Conservation (phyloP, 2,797 vertebrate species). For the Myotis daubentonii region DNA sequence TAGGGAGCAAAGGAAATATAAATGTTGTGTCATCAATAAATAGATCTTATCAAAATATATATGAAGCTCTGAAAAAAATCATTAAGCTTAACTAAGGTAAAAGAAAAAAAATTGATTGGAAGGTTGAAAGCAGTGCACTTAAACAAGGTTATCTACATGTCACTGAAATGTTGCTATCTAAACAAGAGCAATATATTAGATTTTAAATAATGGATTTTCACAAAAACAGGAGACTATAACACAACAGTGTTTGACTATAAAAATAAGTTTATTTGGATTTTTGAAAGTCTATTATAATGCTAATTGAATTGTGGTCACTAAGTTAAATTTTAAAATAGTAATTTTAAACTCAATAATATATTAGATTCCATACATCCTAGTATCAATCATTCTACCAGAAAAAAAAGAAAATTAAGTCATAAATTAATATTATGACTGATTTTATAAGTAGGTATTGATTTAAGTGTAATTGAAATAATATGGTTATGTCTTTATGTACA, state of each 20-base stretch:
- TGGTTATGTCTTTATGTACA: neutral
- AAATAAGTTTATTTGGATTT: neutral
- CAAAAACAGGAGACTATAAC: neutral
- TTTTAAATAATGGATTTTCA: constrained; percentile 43
- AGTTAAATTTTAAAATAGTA: neutral
- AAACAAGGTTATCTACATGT: neutral
- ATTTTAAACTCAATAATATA: neutral
- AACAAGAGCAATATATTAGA: neutral
- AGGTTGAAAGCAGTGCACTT: neutral
- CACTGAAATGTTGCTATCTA: neutral
- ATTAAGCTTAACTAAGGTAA: constrained; percentile 22
- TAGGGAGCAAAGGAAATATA: constrained; percentile 37
- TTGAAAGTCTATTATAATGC: constrained; percentile 13
- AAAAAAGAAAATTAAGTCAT: constrained; percentile 3
- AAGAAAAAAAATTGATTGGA: neutral
- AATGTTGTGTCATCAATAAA: constrained; percentile 24
- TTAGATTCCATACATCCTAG: neutral
- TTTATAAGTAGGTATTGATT: neutral
- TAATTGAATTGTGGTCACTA: neutral
- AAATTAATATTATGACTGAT: neutral
- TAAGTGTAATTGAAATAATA: neutral
- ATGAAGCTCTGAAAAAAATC: constrained; percentile 18
- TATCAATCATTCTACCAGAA: neutral
- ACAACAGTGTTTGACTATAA: neutral
- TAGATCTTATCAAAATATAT: constrained; percentile 19